Percentiles rank a stretch among this genome's conserved stretches.
These are phyloP conservation scores for Eledone cirrhosa DNA, from an alignment of 2,888 invertebrate genomes.

Conservation along the genomic window DNA sequence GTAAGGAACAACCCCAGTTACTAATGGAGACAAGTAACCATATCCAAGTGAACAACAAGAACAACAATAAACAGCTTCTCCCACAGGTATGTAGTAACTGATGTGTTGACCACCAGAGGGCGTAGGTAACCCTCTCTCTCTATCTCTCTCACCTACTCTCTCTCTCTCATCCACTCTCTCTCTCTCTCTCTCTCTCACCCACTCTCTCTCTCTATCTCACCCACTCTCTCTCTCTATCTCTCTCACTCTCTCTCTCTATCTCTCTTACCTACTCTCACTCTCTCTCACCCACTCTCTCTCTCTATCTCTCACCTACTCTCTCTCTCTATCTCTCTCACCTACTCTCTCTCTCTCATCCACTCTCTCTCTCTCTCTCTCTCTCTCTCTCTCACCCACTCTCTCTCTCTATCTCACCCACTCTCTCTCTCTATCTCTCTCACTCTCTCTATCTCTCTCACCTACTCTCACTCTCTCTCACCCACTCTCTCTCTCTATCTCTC, in stretches of 20 bases:
- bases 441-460: background rate
- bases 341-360: no score
- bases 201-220: no score
- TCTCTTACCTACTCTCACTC: background rate
- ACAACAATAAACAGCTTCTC: no score
- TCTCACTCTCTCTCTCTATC: no score
- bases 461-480: background rate
- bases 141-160: background rate
- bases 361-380: background rate
- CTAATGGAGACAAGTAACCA: constrained; percentile 5
- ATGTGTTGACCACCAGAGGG: background rate
- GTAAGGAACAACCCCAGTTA: constrained; percentile 43
- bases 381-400: background rate
- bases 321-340: no score
- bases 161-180: background rate
- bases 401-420: background rate
- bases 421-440: no score
- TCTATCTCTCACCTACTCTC: no score
- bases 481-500: background rate
- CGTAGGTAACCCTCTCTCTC: background rate
- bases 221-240: no score
- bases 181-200: no score
- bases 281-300: no score
- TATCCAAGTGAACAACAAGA: background rate
- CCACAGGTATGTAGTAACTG: no score